Evolutionary conservation across 2,888 invertebrate genomes (phyloP), one percentile per base, ranked within the genome.

Genomic region (Gymnocheta viridis): DNA sequence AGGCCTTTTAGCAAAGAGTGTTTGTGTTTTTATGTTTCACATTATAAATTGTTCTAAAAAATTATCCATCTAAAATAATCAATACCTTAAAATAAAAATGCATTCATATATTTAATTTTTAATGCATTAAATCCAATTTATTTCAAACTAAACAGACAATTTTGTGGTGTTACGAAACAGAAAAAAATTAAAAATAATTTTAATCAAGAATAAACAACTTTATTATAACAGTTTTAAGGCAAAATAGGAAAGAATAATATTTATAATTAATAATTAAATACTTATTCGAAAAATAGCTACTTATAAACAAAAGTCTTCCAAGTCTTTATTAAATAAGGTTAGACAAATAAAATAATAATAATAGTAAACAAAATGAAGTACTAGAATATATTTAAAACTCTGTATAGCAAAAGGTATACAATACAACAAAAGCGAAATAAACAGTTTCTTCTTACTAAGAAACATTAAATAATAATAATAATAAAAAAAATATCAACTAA

Each of bases 241-340:
- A 54, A 69, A 79, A 70, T 19, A 67, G 49, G 19, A 38, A n/a
- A 41, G 60, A 54, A 19, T 41, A 54, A 24, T 1, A 29, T 35
- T 49, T 56, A 76, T 64, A 76, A 9, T 66, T 47, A 80, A 70
- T 70, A 79, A 76, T 32, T 76, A 66, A 70, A 74, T 56, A 35
- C 70, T 67, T 70, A 82, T 66, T 38, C 19, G 67, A 67, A 60
- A 62, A 60, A 67, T 27, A 69, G 22, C 74, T 84, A 78, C 72
- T 81, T 84, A 84, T 35, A 73, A 84, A 67, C 69, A 84, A 81
- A 84, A 78, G 84, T 78, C 80, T 81, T 81, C 32, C 62, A 67
- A 56, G 54, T 80, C 44, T 72, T 19, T 35, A 44, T 54, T 58
- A 69, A 47, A 56, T 32, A 79, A 74, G 29, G 5, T 66, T 29